Base-by-base conservation (phyloP, 2,797 vertebrate genomes). In the Epinephelus malabaricus region DNA sequence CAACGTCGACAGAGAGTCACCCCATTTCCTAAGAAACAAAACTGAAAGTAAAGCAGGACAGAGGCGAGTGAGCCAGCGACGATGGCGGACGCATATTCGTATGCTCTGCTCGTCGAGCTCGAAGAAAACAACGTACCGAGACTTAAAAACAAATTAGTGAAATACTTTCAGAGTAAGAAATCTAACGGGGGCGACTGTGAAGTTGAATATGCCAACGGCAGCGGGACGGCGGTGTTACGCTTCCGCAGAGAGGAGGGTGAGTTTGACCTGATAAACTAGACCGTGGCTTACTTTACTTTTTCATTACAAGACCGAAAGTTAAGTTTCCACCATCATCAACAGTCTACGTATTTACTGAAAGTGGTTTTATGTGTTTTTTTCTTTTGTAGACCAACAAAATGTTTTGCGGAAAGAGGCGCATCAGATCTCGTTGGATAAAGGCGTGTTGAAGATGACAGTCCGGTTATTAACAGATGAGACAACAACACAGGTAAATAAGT, bases 161-260 rank as follows among this genome's bases (percentile, higher is more conserved):
- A 95, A 50, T 95, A 96, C 15, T 96, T 96, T 19, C 94, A 95
- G 6, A 96, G 95, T 46, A 95, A 78, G 46, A 95, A 91, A 30
- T 84, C 95, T 0, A 76, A 80, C 45, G 95, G 95, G 0, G 95
- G 95, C 3, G 95, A 96, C 55, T 96, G 95, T 62, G 55, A 69
- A 0, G 90, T 96, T 0, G 78, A 93, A 0, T 74, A 90, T 6
- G 59, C 81, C 3, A 19, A 25, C 2, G 83, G 89, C 66, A 79
- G 82, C 77, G 2, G 46, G 0, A 88, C 66, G 0, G 95, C 94
- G 2, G 58, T 60, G 17, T 17, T 96, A 30, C 81, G 87, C 18
- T 96, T 96, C 91, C 92, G 79, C 77, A 72, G 4, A 0, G 73
- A 95, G 46, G 67, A 94, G 56, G 95, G 95, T 95, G 18, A 79